Evolutionary conservation across 2,113 vertebrate species (phyloP).

Genomic region (Dicerorhinus sumatrensis): DNA sequence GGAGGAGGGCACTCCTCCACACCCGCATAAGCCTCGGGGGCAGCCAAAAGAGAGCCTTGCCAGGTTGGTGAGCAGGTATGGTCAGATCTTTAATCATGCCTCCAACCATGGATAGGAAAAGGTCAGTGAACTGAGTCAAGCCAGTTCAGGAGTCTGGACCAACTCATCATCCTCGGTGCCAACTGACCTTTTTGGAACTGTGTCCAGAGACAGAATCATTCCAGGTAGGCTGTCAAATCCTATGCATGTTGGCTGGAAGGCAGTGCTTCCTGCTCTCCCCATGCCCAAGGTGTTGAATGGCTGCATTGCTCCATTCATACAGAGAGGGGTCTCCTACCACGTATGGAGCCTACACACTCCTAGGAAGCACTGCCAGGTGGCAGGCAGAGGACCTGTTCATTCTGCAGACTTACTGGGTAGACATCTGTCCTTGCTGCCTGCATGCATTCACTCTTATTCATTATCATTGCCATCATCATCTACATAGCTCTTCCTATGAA

Average conservation of each 20-base stretch:
- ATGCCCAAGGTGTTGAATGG: neutral
- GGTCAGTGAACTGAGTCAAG: conserved; percentile 60
- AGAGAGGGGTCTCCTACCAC: neutral
- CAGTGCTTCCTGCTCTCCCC: neutral
- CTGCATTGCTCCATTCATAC: neutral
- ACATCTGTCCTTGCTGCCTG: neutral
- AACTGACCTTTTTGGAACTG: conserved; percentile 56
- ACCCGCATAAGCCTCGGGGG: neutral
- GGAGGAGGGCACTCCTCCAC: neutral
- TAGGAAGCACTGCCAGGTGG: neutral
- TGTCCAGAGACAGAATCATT: neutral
- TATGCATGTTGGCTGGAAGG: neutral
- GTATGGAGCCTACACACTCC: neutral
- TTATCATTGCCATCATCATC: neutral
- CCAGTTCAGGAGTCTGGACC: conserved; percentile 42
- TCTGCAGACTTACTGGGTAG: neutral
- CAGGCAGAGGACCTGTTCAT: neutral
- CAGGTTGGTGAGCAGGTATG: conserved; percentile 64
- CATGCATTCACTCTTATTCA: neutral
- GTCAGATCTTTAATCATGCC: conserved; percentile 62
- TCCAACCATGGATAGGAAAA: conserved; percentile 27
- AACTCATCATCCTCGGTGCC: conserved; percentile 68
- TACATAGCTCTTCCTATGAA: neutral
- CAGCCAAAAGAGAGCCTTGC: neutral
- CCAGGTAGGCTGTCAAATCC: conserved; percentile 52